A percentile compares a stretch with the other conserved stretches of the same genome.
phyloP scores from a whole-genome alignment of 2,113 vertebrate genomes.

The Osmerus mordax region DNA sequence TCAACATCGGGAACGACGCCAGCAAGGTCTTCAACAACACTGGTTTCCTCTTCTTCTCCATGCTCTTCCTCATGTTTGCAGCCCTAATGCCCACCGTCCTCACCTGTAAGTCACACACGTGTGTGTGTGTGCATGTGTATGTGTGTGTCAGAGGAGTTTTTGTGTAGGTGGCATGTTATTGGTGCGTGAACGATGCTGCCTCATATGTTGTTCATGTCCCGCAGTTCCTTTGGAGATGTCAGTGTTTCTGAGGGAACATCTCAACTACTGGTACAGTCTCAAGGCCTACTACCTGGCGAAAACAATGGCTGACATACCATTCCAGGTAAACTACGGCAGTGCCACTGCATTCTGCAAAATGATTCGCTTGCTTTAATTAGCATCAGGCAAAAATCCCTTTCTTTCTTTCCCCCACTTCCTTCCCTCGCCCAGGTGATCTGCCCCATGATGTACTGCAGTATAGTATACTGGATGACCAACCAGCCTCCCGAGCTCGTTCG shows the following conservation, averaged over 20 bases:
- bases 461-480: constrained; percentile 99
- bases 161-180: not conserved
- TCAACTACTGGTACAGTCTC: constrained; percentile 99
- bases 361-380: not conserved
- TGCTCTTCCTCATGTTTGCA: constrained; percentile 98
- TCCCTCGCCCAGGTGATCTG: constrained; percentile 80
- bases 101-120: constrained; percentile 81
- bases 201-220: constrained; percentile 23
- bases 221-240: constrained; percentile 96
- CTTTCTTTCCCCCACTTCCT: constrained; percentile 13
- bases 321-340: constrained; percentile 81
- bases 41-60: constrained; percentile 98
- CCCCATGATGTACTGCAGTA: constrained; percentile 93
- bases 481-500: constrained; percentile 88
- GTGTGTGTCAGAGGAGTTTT: too few species aligned
- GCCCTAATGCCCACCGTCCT: constrained; percentile 97
- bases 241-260: constrained; percentile 91
- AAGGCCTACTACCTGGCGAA: constrained; percentile 97
- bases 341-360: not conserved
- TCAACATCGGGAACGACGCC: constrained; percentile 94
- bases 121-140: too few species aligned
- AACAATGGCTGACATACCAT: constrained; percentile 94
- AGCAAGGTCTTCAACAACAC: constrained; percentile 99
- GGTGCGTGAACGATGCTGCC: not conserved
- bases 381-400: not conserved